Conservation (phyloP, 1,140 invertebrate species). For the Leptopilina boulardi region DNA sequence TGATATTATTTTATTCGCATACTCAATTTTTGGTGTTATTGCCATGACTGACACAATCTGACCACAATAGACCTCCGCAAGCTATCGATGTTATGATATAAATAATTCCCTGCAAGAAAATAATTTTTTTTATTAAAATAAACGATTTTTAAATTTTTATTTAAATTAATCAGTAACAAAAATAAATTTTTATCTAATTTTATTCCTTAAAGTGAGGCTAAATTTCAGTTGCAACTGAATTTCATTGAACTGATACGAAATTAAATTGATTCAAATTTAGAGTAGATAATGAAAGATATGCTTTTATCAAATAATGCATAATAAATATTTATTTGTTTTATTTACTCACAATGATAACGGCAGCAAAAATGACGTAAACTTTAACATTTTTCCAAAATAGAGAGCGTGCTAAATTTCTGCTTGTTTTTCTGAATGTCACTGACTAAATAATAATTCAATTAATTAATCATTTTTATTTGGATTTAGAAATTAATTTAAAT, state of each 20-base stretch:
- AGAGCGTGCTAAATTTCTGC: constrained; percentile 88
- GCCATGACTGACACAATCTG: constrained; percentile 78
- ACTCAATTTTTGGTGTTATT: constrained; percentile 6
- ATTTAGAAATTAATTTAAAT: too few relatives aligned
- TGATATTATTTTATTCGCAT: neutral
- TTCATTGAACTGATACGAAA: too few relatives aligned
- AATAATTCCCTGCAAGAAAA: constrained; percentile 79
- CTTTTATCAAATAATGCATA: too few relatives aligned
- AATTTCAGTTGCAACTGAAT: too few relatives aligned
- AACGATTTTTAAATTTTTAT: neutral
- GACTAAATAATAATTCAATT: constrained; percentile 80
- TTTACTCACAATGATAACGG: constrained; percentile 82
- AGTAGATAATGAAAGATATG: too few relatives aligned
- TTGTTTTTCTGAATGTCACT: constrained; percentile 90
- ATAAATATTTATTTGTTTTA: neutral
- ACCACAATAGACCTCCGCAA: constrained; percentile 90
- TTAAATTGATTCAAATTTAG: too few relatives aligned
- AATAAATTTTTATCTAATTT: too few relatives aligned
- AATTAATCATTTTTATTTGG: too few relatives aligned
- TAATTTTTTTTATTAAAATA: constrained; percentile 37
- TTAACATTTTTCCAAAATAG: constrained; percentile 97
- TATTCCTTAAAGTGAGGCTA: too few relatives aligned
- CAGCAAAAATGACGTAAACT: constrained; percentile 87
- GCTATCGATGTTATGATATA: constrained; percentile 91
- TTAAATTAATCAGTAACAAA: too few relatives aligned